Evolutionary conservation across 1,140 invertebrate genomes (phyloP).

Genomic region (Ridgeia piscesae): DNA sequence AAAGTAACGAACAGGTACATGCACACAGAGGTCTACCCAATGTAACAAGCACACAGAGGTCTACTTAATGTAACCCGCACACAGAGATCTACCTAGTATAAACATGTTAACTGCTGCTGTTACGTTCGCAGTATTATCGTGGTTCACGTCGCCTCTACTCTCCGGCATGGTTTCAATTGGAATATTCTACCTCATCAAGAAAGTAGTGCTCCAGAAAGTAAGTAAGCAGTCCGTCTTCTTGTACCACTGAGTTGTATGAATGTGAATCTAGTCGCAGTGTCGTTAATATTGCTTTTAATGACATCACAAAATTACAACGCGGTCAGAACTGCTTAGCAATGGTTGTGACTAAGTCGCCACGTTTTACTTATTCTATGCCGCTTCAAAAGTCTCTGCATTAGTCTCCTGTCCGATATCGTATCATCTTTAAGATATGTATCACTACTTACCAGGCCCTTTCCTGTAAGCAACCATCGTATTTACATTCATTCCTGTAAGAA

Average conservation of each 20-base stretch:
- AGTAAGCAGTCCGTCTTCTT: neutral
- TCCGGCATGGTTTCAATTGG: slow-evolving; percentile 86
- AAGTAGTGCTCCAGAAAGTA: slow-evolving; percentile 76
- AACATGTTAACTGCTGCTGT: neutral
- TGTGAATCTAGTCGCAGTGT: neutral
- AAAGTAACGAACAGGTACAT: too few relatives aligned
- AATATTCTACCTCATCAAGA: slow-evolving; percentile 79
- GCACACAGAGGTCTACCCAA: too few relatives aligned
- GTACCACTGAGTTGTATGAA: neutral
- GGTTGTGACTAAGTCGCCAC: too few relatives aligned
- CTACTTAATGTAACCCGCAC: too few relatives aligned
- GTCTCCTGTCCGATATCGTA: too few relatives aligned
- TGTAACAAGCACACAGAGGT: neutral
- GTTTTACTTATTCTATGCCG: too few relatives aligned
- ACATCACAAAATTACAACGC: neutral
- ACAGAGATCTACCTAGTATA: neutral
- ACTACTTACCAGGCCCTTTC: too few relatives aligned
- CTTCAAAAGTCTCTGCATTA: too few relatives aligned
- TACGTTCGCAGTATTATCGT: slow-evolving; percentile 78
- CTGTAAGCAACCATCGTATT: too few relatives aligned
- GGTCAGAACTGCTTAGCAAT: too few relatives aligned
- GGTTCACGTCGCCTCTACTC: slow-evolving; percentile 94
- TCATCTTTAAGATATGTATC: too few relatives aligned
- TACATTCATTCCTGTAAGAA: too few relatives aligned
- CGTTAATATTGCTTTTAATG: neutral